Evolutionary conservation across 1,140 invertebrate genomes (phyloP).

Genomic region (Antheraea pernyi): DNA sequence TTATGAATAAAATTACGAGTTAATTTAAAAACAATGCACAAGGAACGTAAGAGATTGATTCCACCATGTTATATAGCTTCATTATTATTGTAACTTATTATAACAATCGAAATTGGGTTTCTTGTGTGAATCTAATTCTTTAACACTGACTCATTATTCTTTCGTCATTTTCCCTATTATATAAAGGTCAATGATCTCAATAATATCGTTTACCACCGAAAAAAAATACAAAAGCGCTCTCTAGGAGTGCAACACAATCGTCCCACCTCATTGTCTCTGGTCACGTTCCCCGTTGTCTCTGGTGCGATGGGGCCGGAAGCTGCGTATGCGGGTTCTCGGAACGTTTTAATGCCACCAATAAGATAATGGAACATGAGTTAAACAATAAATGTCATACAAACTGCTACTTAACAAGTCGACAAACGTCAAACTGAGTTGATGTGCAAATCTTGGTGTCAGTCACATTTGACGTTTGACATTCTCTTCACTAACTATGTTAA

Average conservation of each 20-base stretch:
- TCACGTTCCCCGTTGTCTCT: constrained; percentile 45
- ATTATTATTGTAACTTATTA: no score
- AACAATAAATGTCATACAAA: background rate
- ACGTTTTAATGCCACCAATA: constrained; percentile 52
- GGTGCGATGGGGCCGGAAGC: constrained; percentile 41
- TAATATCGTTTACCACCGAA: constrained; percentile 10
- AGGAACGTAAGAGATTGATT: no score
- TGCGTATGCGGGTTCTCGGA: constrained; percentile 54
- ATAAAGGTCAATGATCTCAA: constrained; percentile 10
- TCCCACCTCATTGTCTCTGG: constrained; percentile 52
- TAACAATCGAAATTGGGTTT: no score
- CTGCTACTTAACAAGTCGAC: background rate
- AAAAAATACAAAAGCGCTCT: constrained; percentile 21
- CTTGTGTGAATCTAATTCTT: no score
- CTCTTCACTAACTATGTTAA: no score
- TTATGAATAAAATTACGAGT: no score
- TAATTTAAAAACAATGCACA: no score
- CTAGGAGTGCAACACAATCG: constrained; percentile 31
- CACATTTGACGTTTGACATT: no score
- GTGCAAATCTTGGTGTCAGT: background rate
- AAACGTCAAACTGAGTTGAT: background rate
- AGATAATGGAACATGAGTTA: constrained; percentile 48
- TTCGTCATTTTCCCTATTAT: background rate
- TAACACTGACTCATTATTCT: no score
- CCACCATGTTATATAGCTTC: no score